These are phyloP conservation scores for Nanger granti DNA, from an alignment of 2,113 vertebrate genomes.

Conservation along the genomic window DNA sequence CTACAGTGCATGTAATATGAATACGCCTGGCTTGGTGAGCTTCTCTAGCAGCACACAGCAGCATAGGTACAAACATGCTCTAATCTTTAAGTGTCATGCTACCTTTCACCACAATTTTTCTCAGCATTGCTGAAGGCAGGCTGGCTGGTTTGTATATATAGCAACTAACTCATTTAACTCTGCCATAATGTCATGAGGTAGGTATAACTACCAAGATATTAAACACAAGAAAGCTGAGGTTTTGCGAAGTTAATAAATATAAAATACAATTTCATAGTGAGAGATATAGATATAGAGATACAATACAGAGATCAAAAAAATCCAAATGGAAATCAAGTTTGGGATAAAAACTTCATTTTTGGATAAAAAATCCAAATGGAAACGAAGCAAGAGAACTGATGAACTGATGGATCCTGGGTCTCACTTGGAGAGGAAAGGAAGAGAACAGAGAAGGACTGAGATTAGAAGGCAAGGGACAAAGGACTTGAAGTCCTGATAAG, in stretches of 20 bases:
- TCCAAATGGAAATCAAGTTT: not conserved
- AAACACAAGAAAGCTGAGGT: not conserved
- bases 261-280: conserved; percentile 12
- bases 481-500: not conserved
- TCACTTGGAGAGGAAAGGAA: not conserved
- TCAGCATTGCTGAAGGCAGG: not conserved
- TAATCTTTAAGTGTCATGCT: not conserved
- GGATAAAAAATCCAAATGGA: not conserved
- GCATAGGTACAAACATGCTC: not conserved
- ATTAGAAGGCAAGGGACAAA: not conserved
- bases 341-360: too few species aligned
- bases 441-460: not conserved
- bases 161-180: not conserved
- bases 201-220: not conserved
- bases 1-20: not conserved
- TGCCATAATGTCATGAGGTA: not conserved
- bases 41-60: not conserved
- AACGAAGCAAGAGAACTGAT: not conserved
- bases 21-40: not conserved
- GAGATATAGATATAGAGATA: not conserved
- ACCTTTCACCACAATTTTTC: not conserved
- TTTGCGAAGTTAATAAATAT: not conserved
- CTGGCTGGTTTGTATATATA: not conserved
- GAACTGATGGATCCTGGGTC: not conserved
- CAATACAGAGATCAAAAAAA: not conserved